Conservation (phyloP, 2,888 invertebrate species). For the Hesperia comma region DNA sequence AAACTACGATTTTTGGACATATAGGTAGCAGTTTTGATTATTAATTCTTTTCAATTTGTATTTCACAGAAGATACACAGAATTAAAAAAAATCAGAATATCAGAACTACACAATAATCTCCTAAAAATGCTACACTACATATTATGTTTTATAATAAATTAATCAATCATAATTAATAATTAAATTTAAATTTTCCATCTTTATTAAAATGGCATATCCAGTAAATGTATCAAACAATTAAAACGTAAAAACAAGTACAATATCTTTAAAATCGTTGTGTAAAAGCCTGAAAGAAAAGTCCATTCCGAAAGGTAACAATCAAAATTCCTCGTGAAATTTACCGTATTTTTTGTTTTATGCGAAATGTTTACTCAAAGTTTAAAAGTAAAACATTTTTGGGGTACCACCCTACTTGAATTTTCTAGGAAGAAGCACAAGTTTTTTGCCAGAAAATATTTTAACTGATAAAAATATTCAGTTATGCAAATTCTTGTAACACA, state of each 20-base stretch:
- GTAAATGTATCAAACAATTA: background rate
- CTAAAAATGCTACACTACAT: too few species aligned
- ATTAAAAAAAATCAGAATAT: too few species aligned
- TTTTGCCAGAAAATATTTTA: conserved; percentile 8
- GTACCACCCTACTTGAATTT: conserved; percentile 18
- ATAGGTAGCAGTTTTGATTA: too few species aligned
- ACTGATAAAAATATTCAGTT: conserved; percentile 27
- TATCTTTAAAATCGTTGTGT: conserved; percentile 23
- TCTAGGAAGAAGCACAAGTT: conserved; percentile 11
- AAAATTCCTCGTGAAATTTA: conserved; percentile 52
- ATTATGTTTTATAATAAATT: too few species aligned
- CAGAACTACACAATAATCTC: too few species aligned
- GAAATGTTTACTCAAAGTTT: conserved; percentile 34
- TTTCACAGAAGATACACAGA: too few species aligned
- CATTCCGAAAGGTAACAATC: conserved; percentile 56
- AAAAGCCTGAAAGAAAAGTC: conserved; percentile 54
- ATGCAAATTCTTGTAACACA: conserved; percentile 16
- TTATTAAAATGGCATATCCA: too few species aligned
- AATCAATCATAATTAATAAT: too few species aligned
- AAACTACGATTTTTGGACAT: too few species aligned
- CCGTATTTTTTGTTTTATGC: conserved; percentile 51
- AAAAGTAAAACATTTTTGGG: conserved; percentile 31
- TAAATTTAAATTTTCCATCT: too few species aligned
- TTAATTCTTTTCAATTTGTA: too few species aligned
- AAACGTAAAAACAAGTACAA: conserved; percentile 16